phyloP scores from a whole-genome alignment of 1,140 invertebrate genomes.

The Stegodyphus dumicola region DNA sequence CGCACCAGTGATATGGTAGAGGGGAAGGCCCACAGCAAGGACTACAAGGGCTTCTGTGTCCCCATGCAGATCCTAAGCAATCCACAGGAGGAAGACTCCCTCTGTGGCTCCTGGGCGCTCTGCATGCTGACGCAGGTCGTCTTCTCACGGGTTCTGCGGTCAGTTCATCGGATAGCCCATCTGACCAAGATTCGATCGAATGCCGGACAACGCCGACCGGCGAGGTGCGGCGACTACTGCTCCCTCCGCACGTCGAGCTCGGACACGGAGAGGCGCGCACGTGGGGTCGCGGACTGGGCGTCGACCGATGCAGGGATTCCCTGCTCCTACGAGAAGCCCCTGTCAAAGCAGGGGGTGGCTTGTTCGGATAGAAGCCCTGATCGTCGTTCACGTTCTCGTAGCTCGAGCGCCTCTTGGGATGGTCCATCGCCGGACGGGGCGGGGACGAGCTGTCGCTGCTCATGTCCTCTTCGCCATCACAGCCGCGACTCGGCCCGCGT shows the following conservation, averaged over 20 bases:
- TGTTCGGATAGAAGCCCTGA: constrained; percentile 9
- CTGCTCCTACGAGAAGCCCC: neutral
- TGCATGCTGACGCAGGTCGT: constrained; percentile 24
- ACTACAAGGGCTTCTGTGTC: neutral
- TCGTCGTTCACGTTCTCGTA: constrained; percentile 39
- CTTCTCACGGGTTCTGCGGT: constrained; percentile 4
- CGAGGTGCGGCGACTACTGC: neutral
- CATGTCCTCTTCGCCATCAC: constrained; percentile 26
- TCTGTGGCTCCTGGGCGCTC: constrained; percentile 15
- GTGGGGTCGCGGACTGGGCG: constrained; percentile 1
- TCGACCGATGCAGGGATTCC: constrained; percentile 14
- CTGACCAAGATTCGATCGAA: neutral
- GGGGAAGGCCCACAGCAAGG: constrained; percentile 29
- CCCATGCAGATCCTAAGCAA: constrained; percentile 10
- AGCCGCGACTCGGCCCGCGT: neutral
- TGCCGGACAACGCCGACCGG: neutral
- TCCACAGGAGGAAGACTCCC: constrained; percentile 46
- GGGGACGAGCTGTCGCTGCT: constrained; percentile 47
- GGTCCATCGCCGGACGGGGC: neutral
- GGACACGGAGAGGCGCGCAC: neutral
- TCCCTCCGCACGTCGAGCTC: neutral
- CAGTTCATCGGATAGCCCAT: neutral
- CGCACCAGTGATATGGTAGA: constrained; percentile 39
- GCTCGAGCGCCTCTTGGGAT: constrained; percentile 27
- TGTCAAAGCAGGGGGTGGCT: constrained; percentile 16